Conservation (phyloP, 2,797 vertebrate species). For the Epinephelus malabaricus region DNA sequence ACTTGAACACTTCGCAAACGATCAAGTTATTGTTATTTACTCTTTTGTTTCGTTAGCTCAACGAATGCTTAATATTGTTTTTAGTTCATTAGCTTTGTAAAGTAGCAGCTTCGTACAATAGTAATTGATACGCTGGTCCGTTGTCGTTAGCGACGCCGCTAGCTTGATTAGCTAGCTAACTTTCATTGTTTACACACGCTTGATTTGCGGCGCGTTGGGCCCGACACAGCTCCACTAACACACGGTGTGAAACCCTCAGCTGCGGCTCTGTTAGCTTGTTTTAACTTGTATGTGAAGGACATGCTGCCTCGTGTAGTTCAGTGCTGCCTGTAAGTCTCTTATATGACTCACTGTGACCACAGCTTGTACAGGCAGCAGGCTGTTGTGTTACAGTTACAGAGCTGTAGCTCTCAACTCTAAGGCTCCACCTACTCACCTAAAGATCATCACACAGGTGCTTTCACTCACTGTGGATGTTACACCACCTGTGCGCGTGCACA, state of each 20-base stretch:
- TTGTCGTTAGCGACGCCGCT: constrained; percentile 58
- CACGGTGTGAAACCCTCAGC: not conserved
- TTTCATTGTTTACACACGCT: constrained; percentile 85
- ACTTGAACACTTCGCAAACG: constrained; percentile 37
- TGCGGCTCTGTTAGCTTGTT: not conserved
- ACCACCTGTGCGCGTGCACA: not conserved
- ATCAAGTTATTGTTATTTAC: not conserved
- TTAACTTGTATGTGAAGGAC: fast-evolving
- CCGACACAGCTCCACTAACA: not conserved
- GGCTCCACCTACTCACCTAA: not conserved
- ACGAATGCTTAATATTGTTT: fast-evolving
- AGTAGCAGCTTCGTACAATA: not conserved
- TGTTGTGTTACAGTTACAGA: not conserved
- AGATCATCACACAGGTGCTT: not conserved
- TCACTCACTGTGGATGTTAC: too few species aligned
- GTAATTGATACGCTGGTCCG: not conserved
- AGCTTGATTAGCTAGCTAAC: constrained; percentile 83
- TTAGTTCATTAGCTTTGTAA: not conserved
- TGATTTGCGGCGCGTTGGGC: constrained; percentile 65
- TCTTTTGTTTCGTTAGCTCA: not conserved
- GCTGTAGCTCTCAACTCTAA: not conserved
- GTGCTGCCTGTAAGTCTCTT: too few species aligned
- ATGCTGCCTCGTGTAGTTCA: not conserved
- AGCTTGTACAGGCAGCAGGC: not conserved
- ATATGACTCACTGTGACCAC: not conserved